These are phyloP conservation scores for Lepidostoma basale DNA, from an alignment of 1,140 invertebrate species.

Conservation along the genomic window DNA sequence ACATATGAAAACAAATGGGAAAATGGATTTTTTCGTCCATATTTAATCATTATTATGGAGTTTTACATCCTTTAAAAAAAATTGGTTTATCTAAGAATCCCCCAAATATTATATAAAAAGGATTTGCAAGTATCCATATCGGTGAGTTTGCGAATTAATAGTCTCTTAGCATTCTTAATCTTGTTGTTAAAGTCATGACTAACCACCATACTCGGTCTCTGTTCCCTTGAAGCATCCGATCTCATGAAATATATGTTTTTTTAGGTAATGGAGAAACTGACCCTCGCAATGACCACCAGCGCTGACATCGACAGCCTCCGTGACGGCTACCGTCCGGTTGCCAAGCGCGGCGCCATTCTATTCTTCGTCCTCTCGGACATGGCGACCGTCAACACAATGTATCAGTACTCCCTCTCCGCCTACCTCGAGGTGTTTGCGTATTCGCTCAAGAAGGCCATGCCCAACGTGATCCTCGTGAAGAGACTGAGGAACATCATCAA, in stretches of 20 bases:
- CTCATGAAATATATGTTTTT: not conserved
- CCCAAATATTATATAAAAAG: too few relatives aligned
- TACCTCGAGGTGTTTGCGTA: conserved; percentile 82
- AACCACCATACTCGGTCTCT: too few relatives aligned
- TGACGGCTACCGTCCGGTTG: conserved; percentile 81
- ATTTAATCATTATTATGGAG: too few relatives aligned
- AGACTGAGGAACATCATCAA: conserved; percentile 82
- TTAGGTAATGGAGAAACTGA: conserved; percentile 74
- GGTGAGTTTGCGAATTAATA: too few relatives aligned
- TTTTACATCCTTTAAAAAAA: too few relatives aligned
- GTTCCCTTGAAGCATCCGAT: not conserved
- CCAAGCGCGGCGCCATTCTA: conserved; percentile 82
- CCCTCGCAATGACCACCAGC: conserved; percentile 73
- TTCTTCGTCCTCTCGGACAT: conserved; percentile 90
- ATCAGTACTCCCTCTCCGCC: conserved; percentile 85
- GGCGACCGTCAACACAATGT: conserved; percentile 86
- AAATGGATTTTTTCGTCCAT: too few relatives aligned
- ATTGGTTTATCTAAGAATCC: too few relatives aligned
- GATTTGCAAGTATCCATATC: too few relatives aligned
- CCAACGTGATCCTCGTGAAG: conserved; percentile 72
- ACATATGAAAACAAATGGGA: too few relatives aligned
- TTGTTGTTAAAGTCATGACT: too few relatives aligned
- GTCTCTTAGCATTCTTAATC: too few relatives aligned
- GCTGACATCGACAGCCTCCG: conserved; percentile 80
- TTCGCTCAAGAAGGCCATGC: conserved; percentile 78